A percentile compares a stretch with the other conserved stretches of the same genome.
Conservation (phyloP, 2,888 invertebrate species). For the Dolichomitus sp. region DNA sequence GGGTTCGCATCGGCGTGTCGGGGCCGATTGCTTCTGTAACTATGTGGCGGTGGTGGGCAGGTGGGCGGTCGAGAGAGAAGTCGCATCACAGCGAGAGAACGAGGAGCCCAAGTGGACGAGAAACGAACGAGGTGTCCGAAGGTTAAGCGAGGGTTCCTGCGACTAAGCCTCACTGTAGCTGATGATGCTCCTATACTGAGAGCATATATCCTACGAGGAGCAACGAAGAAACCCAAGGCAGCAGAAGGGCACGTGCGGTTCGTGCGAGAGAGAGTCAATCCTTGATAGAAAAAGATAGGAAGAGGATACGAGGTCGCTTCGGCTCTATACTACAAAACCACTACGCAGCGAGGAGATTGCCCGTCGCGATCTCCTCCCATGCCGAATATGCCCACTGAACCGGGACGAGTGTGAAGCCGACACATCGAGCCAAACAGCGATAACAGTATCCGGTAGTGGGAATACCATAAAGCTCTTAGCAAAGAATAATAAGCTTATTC, state of each 20-base stretch:
- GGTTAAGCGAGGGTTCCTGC: slow-evolving; percentile 50
- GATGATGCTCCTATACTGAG: slow-evolving; percentile 35
- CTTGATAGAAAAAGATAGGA: slow-evolving; percentile 29
- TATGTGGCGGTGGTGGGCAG: slow-evolving; percentile 15
- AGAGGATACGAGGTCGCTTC: slow-evolving; percentile 42
- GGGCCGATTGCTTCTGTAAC: slow-evolving; percentile 50
- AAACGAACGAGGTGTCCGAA: slow-evolving; percentile 59
- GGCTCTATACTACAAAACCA: background rate
- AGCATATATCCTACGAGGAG: slow-evolving; percentile 5
- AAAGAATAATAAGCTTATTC: slow-evolving; percentile 30
- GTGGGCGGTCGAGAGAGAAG: slow-evolving; percentile 21
- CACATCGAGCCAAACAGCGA: slow-evolving; percentile 35
- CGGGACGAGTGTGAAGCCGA: background rate
- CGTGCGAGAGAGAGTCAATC: slow-evolving; percentile 22
- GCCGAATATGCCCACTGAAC: slow-evolving; percentile 24
- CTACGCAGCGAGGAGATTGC: slow-evolving; percentile 11
- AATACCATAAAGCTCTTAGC: slow-evolving; percentile 6
- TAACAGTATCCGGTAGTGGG: slow-evolving; percentile 28
- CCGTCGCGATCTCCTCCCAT: background rate
- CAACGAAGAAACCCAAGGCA: slow-evolving; percentile 32
- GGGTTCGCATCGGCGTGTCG: slow-evolving; percentile 23
- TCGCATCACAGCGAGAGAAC: slow-evolving; percentile 28
- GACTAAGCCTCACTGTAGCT: slow-evolving; percentile 45
- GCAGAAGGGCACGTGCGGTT: slow-evolving; percentile 58
- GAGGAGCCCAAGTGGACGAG: slow-evolving; percentile 47